Evolutionary conservation across 2,888 invertebrate genomes (phyloP).

Genomic region (Spodoptera picta): DNA sequence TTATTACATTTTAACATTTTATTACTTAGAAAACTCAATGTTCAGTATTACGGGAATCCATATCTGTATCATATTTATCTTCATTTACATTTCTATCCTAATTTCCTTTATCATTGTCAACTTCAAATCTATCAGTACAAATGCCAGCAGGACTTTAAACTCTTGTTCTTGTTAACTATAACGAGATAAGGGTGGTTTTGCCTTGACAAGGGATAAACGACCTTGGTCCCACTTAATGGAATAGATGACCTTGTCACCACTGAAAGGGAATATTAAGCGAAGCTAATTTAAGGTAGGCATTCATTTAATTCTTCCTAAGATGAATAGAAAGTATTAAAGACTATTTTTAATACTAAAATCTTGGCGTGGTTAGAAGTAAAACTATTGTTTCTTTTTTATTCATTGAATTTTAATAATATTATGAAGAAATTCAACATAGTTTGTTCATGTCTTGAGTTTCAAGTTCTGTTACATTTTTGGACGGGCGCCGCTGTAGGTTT

Average conservation of each 20-base stretch:
- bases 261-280: slow-evolving; percentile 4
- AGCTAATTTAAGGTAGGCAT: slow-evolving; percentile 2
- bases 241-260: slow-evolving; percentile 2
- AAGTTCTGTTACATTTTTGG: no score
- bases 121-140: slow-evolving; percentile 1
- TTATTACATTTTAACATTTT: slow-evolving; percentile 5
- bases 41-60: slow-evolving; percentile 51
- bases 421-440: no score
- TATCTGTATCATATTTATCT: slow-evolving; percentile 41
- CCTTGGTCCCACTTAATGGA: background rate
- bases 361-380: no score
- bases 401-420: no score
- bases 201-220: slow-evolving; percentile 7
- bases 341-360: background rate
- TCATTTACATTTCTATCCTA: slow-evolving; percentile 2
- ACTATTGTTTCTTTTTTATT: no score
- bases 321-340: background rate
- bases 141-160: background rate
- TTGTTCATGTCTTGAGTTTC: no score
- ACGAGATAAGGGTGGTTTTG: slow-evolving; percentile 8
- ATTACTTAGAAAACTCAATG: slow-evolving; percentile 34
- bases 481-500: no score
- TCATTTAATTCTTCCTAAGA: background rate
- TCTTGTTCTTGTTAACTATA: background rate
- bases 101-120: background rate